phyloP scores from a whole-genome alignment of 2,113 vertebrate genomes.

The Clupea harengus region DNA sequence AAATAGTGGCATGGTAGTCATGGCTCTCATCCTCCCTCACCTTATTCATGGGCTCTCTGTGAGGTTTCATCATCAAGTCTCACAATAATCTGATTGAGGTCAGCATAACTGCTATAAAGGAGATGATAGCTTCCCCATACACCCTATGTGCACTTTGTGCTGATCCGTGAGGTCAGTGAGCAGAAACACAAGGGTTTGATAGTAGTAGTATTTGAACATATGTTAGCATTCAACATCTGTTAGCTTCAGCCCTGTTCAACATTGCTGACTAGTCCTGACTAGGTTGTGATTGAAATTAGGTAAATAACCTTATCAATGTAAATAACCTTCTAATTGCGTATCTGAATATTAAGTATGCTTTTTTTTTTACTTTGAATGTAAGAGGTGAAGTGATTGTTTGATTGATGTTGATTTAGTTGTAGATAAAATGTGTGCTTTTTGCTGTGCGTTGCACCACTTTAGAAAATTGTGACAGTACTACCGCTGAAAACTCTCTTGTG shows the following conservation, averaged over 20 bases:
- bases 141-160: neutral
- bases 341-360: neutral
- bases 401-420: neutral
- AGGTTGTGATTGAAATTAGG: no score
- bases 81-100: neutral
- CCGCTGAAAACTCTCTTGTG: neutral
- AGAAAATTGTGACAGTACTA: neutral
- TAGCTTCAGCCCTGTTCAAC: no score
- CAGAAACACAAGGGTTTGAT: neutral
- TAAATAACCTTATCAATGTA: neutral
- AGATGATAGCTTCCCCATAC: neutral
- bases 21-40: neutral
- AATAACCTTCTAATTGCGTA: neutral
- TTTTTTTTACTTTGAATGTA: neutral
- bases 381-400: neutral
- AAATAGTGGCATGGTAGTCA: neutral
- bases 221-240: neutral
- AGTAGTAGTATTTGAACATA: no score
- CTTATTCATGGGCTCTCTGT: neutral
- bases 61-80: neutral
- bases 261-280: neutral
- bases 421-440: neutral
- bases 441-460: neutral
- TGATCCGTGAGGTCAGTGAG: neutral
- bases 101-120: neutral